These are phyloP conservation scores for Cheilosia urbana DNA, from an alignment of 2,888 invertebrate genomes.

Conservation along the genomic window DNA sequence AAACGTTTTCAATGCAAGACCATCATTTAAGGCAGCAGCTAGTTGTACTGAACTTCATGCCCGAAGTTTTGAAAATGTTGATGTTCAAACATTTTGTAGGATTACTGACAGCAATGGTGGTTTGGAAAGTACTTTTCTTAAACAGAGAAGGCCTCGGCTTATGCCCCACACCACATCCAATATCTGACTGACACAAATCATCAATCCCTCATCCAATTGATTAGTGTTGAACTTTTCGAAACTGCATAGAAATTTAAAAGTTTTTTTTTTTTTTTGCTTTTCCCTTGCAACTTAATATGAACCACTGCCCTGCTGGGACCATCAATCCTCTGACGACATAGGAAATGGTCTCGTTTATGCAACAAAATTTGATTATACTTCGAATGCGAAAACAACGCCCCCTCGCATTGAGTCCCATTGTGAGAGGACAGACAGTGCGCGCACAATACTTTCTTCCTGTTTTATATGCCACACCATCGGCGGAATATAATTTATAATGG, in stretches of 20 bases:
- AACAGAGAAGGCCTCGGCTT: too few species aligned
- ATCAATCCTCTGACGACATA: conserved; percentile 58
- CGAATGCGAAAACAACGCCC: conserved; percentile 53
- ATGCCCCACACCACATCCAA: too few species aligned
- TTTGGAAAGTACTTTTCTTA: too few species aligned
- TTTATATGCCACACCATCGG: conserved; percentile 75
- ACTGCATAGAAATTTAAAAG: not conserved
- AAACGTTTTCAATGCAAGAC: too few species aligned
- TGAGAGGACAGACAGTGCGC: conserved; percentile 6
- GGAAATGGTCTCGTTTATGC: conserved; percentile 64
- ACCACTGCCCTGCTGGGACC: conserved; percentile 43
- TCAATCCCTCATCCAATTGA: not conserved
- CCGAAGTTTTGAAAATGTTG: too few species aligned
- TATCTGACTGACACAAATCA: not conserved
- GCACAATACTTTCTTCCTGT: conserved; percentile 47
- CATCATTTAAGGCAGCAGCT: too few species aligned
- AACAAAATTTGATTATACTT: conserved; percentile 71
- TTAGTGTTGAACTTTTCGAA: conserved; percentile 5
- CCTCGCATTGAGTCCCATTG: conserved; percentile 10
- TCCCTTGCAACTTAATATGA: not conserved
- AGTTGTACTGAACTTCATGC: too few species aligned
- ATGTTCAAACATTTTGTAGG: too few species aligned
- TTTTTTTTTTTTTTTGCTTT: not conserved
- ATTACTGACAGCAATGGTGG: too few species aligned
- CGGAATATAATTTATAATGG: conserved; percentile 77